These are phyloP conservation scores for Melitaea athalia DNA, from an alignment of 2,888 invertebrate species.

Conservation along the genomic window DNA sequence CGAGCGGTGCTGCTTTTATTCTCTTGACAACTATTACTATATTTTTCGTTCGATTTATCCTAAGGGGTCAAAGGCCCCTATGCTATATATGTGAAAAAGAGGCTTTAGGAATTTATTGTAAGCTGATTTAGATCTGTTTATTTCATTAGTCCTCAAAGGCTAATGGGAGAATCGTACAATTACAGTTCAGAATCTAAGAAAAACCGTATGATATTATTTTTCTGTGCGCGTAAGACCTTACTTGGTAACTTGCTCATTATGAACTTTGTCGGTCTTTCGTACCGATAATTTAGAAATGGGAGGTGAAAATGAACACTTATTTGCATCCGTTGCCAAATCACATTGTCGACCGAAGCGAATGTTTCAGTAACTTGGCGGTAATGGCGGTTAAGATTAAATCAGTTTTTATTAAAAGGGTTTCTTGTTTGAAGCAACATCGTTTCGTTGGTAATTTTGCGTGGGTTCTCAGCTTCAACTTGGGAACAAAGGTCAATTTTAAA, in stretches of 20 bases:
- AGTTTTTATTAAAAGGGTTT: background rate
- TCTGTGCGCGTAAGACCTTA: background rate
- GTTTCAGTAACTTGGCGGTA: background rate
- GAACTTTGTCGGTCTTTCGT: constrained; percentile 23
- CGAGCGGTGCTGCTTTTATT: too few species aligned
- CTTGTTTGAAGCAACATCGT: background rate
- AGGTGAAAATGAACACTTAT: constrained; percentile 33
- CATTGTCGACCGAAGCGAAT: background rate
- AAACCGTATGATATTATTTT: too few species aligned
- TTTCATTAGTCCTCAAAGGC: too few species aligned
- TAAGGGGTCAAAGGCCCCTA: too few species aligned
- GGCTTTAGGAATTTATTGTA: too few species aligned
- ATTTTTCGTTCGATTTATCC: too few species aligned
- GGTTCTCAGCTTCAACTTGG: background rate
- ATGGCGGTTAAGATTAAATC: background rate
- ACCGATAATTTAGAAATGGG: constrained; percentile 23
- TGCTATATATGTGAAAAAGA: too few species aligned
- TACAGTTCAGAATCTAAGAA: too few species aligned
- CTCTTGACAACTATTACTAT: too few species aligned
- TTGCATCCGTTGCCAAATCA: constrained; percentile 21
- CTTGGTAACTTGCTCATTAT: constrained; percentile 10
- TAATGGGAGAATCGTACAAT: too few species aligned
- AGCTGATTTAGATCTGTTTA: too few species aligned
- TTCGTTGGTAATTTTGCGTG: background rate
- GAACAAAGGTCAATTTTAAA: background rate